Evolutionary conservation across 1,140 invertebrate species (phyloP), one percentile per base, ranked within the genome.

Genomic region (Tetragnatha versicolor): DNA sequence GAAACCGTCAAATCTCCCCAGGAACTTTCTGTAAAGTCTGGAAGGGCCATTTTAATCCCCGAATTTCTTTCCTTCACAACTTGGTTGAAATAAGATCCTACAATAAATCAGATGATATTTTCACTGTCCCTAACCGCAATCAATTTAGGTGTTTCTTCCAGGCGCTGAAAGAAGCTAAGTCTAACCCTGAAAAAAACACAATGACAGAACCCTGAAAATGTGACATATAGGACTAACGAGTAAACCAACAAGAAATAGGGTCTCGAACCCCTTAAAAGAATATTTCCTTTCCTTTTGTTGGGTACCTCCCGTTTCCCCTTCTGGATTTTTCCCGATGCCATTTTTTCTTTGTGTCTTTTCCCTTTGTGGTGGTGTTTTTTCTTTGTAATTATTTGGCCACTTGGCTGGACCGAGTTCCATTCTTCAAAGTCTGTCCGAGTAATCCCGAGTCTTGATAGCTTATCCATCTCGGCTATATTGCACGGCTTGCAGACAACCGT

Each of bases 401-500:
- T 79, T 79, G 76, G 65, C 39, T 25, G 22, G 51, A 27, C 42
- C 12, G 33, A 39, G 61, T 58, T 47, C 76, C 76, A 79, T 79
- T 79, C 65, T 68, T 79, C 76, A 79, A 79, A 68, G 63, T 69
- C 63, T 68, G 63, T 58, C 53, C 37, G 51, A 22, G 76, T 79
- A 79, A 79, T 79, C 65, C 76, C 6, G 53, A 20, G 17, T 51
- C 61, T 68, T 79, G 76, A 79, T 79, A 39, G 76, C 76, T 35
- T 55, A 79, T 79, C 65, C 76, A 79, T 79, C 76, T 79, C 76
- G 33, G 49, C 63, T 39, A 79, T 79, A 79, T 79, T 79, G 51
- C 51, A 39, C 37, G 76, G 76, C 53, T 49, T 45, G 63, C 53
- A 60, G 47, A 79, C 76, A 79, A 69, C 76, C 35, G 29, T 69